Percentiles rank a stretch among this genome's conserved stretches.
Evolutionary conservation across 2,797 vertebrate species (phyloP).

Genomic region (Gobionotothen gibberifrons): DNA sequence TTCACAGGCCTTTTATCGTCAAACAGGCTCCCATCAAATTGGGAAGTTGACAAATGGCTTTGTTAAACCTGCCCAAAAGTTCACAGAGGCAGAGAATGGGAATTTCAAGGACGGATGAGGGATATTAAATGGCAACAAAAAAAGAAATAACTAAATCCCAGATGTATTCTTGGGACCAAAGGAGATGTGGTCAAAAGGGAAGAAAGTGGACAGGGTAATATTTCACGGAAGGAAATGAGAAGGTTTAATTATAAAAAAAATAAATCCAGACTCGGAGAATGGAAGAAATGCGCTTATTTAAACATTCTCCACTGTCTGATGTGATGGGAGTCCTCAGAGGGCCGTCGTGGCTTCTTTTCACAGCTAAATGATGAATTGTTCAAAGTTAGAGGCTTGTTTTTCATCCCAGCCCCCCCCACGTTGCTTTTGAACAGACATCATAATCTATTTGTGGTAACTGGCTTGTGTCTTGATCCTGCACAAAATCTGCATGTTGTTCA

Average conservation of each 20-base stretch:
- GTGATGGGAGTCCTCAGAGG: conserved; percentile 23
- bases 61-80: conserved; percentile 34
- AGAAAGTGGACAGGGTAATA: conserved; percentile 38
- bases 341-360: conserved; percentile 11
- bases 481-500: conserved; percentile 9
- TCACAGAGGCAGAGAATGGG: conserved; percentile 24
- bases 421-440: not conserved
- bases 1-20: conserved; percentile 54
- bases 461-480: conserved; percentile 13
- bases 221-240: conserved; percentile 57
- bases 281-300: conserved; percentile 12
- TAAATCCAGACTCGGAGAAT: conserved; percentile 19
- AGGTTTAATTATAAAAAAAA: conserved; percentile 54
- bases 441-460: conserved; percentile 4
- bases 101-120: conserved; percentile 51
- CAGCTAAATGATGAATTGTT: conserved; percentile 32
- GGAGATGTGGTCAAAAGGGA: conserved; percentile 51
- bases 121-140: conserved; percentile 53
- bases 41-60: conserved; percentile 36
- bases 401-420: not conserved
- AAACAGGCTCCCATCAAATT: conserved; percentile 35
- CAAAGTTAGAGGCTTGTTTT: conserved; percentile 13
- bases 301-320: conserved; percentile 22
- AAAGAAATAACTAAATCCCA: conserved; percentile 47
- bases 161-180: conserved; percentile 47